Evolutionary conservation across 2,797 vertebrate species (phyloP).

Genomic region (Melopsittacus undulatus): DNA sequence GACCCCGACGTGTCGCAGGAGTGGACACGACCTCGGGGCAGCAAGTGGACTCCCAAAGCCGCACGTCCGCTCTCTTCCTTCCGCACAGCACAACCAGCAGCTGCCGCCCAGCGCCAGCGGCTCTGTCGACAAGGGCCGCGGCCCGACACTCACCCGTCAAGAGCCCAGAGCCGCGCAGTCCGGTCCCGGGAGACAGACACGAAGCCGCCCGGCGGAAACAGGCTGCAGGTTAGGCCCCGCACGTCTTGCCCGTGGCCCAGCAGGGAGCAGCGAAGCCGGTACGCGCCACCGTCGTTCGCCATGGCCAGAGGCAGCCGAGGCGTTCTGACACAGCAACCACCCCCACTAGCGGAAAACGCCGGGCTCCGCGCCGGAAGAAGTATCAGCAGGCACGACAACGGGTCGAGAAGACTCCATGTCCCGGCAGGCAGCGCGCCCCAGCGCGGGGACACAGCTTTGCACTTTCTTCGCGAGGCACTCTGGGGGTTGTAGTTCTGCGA

Average conservation of each 20-base stretch:
- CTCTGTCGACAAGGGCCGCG: neutral
- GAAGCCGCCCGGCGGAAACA: conserved; percentile 86
- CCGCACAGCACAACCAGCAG: neutral
- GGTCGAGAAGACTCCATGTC: neutral
- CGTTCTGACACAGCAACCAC: conserved; percentile 73
- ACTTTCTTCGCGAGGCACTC: fast-evolving
- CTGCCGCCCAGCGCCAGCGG: neutral
- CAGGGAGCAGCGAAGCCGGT: conserved; percentile 90
- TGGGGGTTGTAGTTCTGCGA: neutral
- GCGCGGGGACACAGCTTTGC: fast-evolving
- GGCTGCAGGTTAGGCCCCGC: conserved; percentile 81
- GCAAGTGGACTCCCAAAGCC: too few relatives aligned
- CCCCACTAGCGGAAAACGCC: conserved; percentile 12
- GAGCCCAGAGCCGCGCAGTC: conserved; percentile 92
- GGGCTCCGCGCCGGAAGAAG: neutral
- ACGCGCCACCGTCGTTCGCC: conserved; percentile 72
- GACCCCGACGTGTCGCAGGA: neutral
- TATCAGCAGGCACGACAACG: fast-evolving
- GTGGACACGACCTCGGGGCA: neutral
- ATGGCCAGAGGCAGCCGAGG: conserved; percentile 16
- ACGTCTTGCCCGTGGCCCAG: conserved; percentile 93
- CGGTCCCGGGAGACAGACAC: conserved; percentile 95
- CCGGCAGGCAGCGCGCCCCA: neutral
- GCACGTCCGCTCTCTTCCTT: neutral
- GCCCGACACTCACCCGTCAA: conserved; percentile 82